phyloP scores from a whole-genome alignment of 1,140 invertebrate species.

The Orius insidiosus region DNA sequence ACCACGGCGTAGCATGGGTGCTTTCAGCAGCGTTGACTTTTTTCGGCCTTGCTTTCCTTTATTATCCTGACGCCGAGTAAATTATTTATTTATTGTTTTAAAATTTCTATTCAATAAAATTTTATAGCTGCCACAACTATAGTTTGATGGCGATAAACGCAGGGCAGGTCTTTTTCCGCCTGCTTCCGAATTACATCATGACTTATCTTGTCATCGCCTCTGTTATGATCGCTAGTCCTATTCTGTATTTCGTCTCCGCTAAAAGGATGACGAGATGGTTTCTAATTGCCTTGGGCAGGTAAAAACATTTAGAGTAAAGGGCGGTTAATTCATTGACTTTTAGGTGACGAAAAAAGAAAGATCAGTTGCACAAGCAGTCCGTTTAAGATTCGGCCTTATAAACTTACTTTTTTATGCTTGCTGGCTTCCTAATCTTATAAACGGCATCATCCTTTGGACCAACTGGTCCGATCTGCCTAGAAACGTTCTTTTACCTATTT shows the following conservation, averaged over 20 bases:
- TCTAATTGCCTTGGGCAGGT: conserved; percentile 21
- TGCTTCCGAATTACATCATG: conserved; percentile 59
- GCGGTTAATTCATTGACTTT: conserved; percentile 24
- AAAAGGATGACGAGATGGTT: conserved; percentile 42
- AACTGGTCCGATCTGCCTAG: conserved; percentile 53
- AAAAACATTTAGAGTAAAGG: too few relatives aligned
- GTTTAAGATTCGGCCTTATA: conserved; percentile 54
- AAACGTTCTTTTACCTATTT: conserved; percentile 45
- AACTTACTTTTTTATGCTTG: conserved; percentile 63
- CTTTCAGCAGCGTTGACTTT: conserved; percentile 45
- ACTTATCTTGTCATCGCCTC: conserved; percentile 52
- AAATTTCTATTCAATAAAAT: conserved; percentile 8
- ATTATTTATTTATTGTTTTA: conserved; percentile 19
- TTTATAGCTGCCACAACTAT: conserved; percentile 52
- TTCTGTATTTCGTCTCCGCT: conserved; percentile 46
- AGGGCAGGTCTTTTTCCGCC: conserved; percentile 33
- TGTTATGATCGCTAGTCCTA: conserved; percentile 59
- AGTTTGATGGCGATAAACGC: conserved; percentile 30
- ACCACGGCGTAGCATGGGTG: conserved; percentile 52
- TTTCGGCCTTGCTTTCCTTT: conserved; percentile 49
- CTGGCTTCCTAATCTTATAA: conserved; percentile 64
- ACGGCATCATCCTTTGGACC: conserved; percentile 55
- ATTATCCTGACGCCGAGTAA: conserved; percentile 59
- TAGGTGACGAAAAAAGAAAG: conserved; percentile 47
- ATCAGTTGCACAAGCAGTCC: conserved; percentile 45